These are phyloP conservation scores for Eledone cirrhosa DNA, from an alignment of 2,888 invertebrate genomes.

Conservation along the genomic window DNA sequence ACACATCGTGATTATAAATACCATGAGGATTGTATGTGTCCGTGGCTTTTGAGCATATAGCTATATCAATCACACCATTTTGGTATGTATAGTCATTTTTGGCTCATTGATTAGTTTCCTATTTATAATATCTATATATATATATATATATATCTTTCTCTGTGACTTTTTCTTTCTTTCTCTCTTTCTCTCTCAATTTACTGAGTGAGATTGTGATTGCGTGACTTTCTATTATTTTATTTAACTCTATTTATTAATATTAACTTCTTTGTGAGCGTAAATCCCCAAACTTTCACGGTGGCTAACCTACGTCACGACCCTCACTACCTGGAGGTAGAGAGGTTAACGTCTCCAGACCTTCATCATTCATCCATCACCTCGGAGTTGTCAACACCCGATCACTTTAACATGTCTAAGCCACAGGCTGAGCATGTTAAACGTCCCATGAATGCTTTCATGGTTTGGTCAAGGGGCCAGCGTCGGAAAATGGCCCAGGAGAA, in stretches of 20 bases:
- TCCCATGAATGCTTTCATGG: conserved; percentile 99
- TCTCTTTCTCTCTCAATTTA: background rate
- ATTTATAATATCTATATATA: background rate
- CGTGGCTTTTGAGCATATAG: too few species aligned
- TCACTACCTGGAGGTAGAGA: background rate
- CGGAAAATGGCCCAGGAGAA: conserved; percentile 99
- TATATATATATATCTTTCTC: background rate
- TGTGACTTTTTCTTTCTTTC: background rate
- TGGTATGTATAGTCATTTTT: background rate
- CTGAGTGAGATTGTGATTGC: background rate
- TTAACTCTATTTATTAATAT: conserved; percentile 1
- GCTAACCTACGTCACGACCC: background rate
- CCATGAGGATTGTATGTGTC: too few species aligned
- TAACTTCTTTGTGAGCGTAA: background rate
- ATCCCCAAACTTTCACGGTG: conserved; percentile 10
- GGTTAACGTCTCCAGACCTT: too few species aligned
- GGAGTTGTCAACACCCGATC: conserved; percentile 22
- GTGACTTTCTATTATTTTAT: background rate
- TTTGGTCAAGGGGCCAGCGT: conserved; percentile 93
- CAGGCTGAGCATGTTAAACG: conserved; percentile 83
- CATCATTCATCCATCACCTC: background rate
- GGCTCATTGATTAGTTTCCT: background rate
- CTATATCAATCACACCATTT: too few species aligned
- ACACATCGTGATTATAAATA: too few species aligned
- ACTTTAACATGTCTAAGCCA: conserved; percentile 30